These are phyloP conservation scores for Sussaba pulchella DNA, from an alignment of 2,888 invertebrate species.

Conservation along the genomic window DNA sequence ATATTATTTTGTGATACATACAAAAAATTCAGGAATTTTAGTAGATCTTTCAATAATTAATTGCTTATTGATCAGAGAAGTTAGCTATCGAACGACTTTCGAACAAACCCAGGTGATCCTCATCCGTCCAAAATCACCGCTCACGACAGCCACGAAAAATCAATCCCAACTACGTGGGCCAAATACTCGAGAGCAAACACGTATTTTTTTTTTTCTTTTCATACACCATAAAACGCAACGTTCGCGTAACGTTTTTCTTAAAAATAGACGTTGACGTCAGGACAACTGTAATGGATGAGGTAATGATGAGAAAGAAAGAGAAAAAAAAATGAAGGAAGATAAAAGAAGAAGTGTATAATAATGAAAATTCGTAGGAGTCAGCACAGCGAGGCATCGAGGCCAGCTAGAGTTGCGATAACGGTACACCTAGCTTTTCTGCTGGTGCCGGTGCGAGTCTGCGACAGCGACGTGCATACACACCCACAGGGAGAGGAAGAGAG, in stretches of 20 bases:
- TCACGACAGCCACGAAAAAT: background rate
- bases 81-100: background rate
- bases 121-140: background rate
- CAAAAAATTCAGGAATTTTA: too few species aligned
- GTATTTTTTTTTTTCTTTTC: background rate
- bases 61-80: too few species aligned
- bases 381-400: slow-evolving; percentile 39
- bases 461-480: slow-evolving; percentile 31
- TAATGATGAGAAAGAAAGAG: slow-evolving; percentile 22
- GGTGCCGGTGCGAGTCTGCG: slow-evolving; percentile 29
- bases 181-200: background rate
- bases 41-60: too few species aligned
- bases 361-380: slow-evolving; percentile 58
- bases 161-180: background rate
- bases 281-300: slow-evolving; percentile 28
- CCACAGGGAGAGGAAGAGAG: slow-evolving; percentile 9
- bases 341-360: slow-evolving; percentile 40
- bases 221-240: background rate
- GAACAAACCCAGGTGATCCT: background rate
- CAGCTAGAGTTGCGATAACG: slow-evolving; percentile 60
- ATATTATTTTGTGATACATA: too few species aligned
- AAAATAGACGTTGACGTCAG: slow-evolving; percentile 21
- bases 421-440: slow-evolving; percentile 41
- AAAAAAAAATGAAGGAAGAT: background rate
- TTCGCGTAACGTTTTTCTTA: slow-evolving; percentile 9